A percentile compares a stretch with the other conserved stretches of the same genome.
These are phyloP conservation scores for Drosophila emarginata DNA, from an alignment of 2,888 invertebrate species.

Conservation along the genomic window DNA sequence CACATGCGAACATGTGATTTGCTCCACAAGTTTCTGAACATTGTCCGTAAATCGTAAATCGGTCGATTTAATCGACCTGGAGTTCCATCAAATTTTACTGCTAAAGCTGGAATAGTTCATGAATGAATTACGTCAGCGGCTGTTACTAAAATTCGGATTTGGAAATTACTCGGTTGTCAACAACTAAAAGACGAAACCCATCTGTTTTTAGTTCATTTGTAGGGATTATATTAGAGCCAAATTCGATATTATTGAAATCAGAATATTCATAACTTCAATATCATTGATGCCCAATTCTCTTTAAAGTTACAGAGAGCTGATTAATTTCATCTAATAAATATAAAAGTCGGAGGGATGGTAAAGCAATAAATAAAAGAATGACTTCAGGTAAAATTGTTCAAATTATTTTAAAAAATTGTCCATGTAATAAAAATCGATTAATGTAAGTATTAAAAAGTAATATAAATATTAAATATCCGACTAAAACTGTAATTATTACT, in stretches of 20 bases:
- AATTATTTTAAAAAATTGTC: too few relatives aligned
- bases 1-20: conserved; percentile 88
- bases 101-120: conserved; percentile 86
- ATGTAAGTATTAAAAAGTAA: too few relatives aligned
- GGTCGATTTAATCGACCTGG: conserved; percentile 87
- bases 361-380: too few relatives aligned
- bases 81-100: conserved; percentile 86
- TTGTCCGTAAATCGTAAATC: conserved; percentile 89
- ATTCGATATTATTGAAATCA: conserved; percentile 84
- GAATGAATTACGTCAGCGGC: conserved; percentile 86
- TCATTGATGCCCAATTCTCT: too few relatives aligned
- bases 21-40: conserved; percentile 92
- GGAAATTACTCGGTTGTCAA: conserved; percentile 86
- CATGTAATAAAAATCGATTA: too few relatives aligned
- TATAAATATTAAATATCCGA: too few relatives aligned
- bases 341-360: too few relatives aligned
- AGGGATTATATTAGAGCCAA: conserved; percentile 86
- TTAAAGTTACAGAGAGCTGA: too few relatives aligned
- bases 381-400: too few relatives aligned
- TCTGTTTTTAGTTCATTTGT: conserved; percentile 79
- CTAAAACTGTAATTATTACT: too few relatives aligned
- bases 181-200: conserved; percentile 83
- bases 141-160: conserved; percentile 84
- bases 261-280: too few relatives aligned
- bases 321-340: too few relatives aligned